A percentile compares a stretch with the other conserved stretches of the same genome.
Evolutionary conservation across 2,888 invertebrate genomes (phyloP).

Genomic region (Hypsopygia costalis): DNA sequence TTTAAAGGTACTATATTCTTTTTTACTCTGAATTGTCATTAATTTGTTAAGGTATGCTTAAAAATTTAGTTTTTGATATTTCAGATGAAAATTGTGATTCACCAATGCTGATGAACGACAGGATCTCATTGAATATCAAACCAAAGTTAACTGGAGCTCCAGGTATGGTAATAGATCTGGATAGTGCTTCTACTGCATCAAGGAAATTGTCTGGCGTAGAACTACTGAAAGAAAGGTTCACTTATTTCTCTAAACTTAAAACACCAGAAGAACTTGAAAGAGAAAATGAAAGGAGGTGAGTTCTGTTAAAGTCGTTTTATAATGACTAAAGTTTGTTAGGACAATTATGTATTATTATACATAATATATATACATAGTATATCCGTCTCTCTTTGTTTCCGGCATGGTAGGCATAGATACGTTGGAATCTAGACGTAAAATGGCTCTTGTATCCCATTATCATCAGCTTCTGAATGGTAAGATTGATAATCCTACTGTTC

Average conservation of each 20-base stretch:
- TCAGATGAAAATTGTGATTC: constrained; percentile 29
- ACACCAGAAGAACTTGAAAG: constrained; percentile 74
- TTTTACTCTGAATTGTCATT: no score
- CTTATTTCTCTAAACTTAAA: constrained; percentile 82
- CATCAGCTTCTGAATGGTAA: no score
- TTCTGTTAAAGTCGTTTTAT: not conserved
- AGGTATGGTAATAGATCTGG: constrained; percentile 69
- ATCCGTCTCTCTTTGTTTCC: no score
- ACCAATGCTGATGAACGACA: constrained; percentile 33
- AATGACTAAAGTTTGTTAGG: no score
- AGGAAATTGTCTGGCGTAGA: constrained; percentile 81
- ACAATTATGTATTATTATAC: no score
- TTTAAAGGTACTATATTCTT: constrained; percentile 33
- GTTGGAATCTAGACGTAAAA: no score
- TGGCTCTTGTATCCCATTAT: no score
- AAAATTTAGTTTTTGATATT: constrained; percentile 13
- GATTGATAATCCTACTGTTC: no score
- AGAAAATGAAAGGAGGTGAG: constrained; percentile 79
- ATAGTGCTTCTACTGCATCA: constrained; percentile 33
- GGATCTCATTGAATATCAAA: constrained; percentile 32
- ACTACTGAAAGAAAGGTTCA: constrained; percentile 85
- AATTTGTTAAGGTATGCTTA: no score
- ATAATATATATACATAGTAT: no score
- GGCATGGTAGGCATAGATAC: no score
- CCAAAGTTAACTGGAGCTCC: constrained; percentile 76